phyloP scores from a whole-genome alignment of 2,113 vertebrate genomes.

The Anhinga anhinga region DNA sequence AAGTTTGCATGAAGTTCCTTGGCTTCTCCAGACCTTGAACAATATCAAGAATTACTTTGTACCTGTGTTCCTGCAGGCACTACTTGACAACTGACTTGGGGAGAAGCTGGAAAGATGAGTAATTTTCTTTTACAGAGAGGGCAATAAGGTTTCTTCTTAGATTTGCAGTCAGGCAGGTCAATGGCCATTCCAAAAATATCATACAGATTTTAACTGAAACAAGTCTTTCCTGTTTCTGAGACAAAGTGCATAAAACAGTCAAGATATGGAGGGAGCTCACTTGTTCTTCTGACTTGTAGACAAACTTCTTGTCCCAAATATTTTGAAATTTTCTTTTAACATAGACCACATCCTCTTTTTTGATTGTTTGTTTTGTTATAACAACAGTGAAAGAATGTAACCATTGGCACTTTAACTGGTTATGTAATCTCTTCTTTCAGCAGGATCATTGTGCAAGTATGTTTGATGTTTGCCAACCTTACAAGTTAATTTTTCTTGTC shows the following conservation, averaged over 20 bases:
- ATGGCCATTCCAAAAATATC: neutral
- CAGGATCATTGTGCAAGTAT: neutral
- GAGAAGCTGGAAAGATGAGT: neutral
- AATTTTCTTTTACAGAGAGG: neutral
- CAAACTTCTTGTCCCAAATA: neutral
- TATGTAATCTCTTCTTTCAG: neutral
- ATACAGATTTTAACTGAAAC: neutral
- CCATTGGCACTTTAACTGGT: neutral
- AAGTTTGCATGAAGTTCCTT: neutral
- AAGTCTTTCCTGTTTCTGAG: neutral
- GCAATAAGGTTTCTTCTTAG: neutral
- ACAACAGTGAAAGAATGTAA: neutral
- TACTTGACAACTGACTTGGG: neutral
- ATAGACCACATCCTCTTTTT: neutral
- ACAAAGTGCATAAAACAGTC: neutral
- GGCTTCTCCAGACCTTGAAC: neutral
- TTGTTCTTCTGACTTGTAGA: neutral
- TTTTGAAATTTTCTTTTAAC: neutral
- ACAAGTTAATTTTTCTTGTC: neutral
- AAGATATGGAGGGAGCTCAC: neutral
- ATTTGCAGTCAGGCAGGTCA: neutral
- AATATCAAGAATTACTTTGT: neutral
- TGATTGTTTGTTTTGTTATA: neutral
- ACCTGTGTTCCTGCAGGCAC: neutral
- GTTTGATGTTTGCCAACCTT: neutral